A percentile compares a stretch with the other conserved stretches of the same genome.
phyloP scores from a whole-genome alignment of 2,888 invertebrate species.

The Artemia sp. region DNA sequence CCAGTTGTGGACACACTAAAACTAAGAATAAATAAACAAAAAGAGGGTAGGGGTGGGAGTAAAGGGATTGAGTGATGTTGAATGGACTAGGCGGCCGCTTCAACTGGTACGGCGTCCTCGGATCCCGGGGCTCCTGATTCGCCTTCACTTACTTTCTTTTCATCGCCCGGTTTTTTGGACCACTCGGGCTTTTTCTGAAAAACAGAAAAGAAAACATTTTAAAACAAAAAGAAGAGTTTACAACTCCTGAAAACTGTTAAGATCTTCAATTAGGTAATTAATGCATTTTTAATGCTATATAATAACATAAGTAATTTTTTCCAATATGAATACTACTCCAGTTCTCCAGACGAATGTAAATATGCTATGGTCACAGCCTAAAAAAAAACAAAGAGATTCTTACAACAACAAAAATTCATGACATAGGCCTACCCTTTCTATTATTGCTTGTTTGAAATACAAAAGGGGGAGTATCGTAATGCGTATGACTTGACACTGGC shows the following conservation, averaged over 20 bases:
- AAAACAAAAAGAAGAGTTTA: no score
- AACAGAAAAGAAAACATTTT: constrained; percentile 15
- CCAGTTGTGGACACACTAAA: constrained; percentile 9
- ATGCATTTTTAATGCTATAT: no score
- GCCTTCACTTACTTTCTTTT: constrained; percentile 64
- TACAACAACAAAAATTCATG: no score
- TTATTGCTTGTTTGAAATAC: no score
- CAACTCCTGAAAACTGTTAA: neutral
- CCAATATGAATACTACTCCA: no score
- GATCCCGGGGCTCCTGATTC: constrained; percentile 30
- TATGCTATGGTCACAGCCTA: no score
- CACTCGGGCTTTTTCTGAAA: constrained; percentile 82
- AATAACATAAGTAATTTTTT: no score
- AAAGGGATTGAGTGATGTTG: neutral
- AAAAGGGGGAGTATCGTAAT: no score
- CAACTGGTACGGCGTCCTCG: constrained; percentile 40
- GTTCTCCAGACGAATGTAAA: no score
- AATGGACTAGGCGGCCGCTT: constrained; percentile 17
- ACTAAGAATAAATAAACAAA: constrained; percentile 15
- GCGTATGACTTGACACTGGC: no score
- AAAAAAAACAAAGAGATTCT: no score
- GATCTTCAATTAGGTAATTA: neutral
- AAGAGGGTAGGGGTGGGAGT: neutral
- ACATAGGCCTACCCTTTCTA: no score
- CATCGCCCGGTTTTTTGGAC: constrained; percentile 77